These are phyloP conservation scores for Pseudomugil tenellus DNA, from an alignment of 2,797 vertebrate genomes.

Conservation along the genomic window DNA sequence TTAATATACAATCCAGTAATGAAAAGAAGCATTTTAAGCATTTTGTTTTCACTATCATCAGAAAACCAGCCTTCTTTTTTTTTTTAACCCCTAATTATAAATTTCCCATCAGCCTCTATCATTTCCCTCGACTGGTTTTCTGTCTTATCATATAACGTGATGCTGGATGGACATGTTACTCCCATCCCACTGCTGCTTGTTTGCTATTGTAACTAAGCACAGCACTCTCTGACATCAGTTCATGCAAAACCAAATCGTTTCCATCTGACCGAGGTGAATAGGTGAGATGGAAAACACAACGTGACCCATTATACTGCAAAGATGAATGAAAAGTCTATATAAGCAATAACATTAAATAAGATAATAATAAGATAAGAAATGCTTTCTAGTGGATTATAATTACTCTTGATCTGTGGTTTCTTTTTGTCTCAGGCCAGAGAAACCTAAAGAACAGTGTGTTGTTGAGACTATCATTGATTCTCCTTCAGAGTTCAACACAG, in stretches of 20 bases:
- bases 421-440: slow-evolving; percentile 65
- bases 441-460: slow-evolving; percentile 35
- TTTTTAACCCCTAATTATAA: too few species aligned
- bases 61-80: too few species aligned
- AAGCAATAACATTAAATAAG: too few species aligned
- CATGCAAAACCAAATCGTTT: not conserved
- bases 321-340: too few species aligned
- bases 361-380: not conserved
- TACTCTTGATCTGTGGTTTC: not conserved
- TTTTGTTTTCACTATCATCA: too few species aligned
- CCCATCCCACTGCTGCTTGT: not conserved
- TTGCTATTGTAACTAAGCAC: not conserved
- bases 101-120: not conserved
- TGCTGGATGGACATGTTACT: not conserved
- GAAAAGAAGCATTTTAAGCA: too few species aligned
- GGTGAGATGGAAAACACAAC: too few species aligned
- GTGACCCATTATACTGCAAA: too few species aligned
- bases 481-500: slow-evolving; percentile 48
- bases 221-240: not conserved
- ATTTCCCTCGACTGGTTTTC: not conserved
- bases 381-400: not conserved
- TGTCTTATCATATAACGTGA: not conserved
- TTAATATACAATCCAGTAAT: too few species aligned
- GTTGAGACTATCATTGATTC: slow-evolving; percentile 1
- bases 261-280: not conserved